phyloP scores from a whole-genome alignment of 2,888 invertebrate genomes.

The Aplocera efformata region DNA sequence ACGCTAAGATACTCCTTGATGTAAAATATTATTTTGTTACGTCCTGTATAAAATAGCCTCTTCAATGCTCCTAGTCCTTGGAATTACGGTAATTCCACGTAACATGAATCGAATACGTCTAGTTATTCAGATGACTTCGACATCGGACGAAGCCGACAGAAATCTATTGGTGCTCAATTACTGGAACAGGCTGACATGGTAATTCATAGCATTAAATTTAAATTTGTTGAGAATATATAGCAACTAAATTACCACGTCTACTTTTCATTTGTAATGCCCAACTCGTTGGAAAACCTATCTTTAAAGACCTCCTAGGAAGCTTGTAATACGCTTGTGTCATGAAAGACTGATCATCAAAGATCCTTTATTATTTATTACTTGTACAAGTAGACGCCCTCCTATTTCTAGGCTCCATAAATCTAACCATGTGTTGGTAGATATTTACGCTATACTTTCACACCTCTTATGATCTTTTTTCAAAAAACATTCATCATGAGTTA shows the following conservation, averaged over 20 bases:
- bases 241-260: conserved; percentile 2
- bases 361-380: too few species aligned
- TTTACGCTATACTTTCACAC: conserved; percentile 10
- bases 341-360: too few species aligned
- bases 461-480: conserved; percentile 10
- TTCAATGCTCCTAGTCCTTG: too few species aligned
- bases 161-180: conserved; percentile 9
- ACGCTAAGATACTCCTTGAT: too few species aligned
- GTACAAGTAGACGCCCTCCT: too few species aligned
- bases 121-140: not conserved
- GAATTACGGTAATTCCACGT: not conserved
- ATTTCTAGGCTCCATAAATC: too few species aligned
- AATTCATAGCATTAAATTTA: conserved; percentile 6
- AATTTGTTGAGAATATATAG: not conserved
- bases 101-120: not conserved
- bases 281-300: too few species aligned
- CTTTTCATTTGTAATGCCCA: not conserved
- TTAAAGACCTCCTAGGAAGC: too few species aligned
- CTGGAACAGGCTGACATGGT: conserved; percentile 6
- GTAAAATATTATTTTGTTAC: too few species aligned
- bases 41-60: too few species aligned
- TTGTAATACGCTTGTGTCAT: too few species aligned
- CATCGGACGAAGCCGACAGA: not conserved
- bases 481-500: conserved; percentile 25
- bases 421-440: too few species aligned